A percentile compares a stretch with the other conserved stretches of the same genome.
phyloP scores from a whole-genome alignment of 2,113 vertebrate species.

The Delphinus delphis region DNA sequence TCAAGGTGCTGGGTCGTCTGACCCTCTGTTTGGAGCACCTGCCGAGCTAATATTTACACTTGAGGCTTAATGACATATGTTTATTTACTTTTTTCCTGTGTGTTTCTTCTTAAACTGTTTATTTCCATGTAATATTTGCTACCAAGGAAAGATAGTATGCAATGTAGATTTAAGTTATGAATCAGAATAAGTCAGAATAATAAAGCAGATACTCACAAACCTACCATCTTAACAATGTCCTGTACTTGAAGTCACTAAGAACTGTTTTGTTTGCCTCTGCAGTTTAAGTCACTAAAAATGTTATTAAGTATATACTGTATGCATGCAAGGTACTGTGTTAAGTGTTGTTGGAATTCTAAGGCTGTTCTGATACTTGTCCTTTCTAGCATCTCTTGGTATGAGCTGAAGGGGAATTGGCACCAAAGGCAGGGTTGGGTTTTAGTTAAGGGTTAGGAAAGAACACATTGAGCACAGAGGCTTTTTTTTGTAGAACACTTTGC shows the following conservation, averaged over 20 bases:
- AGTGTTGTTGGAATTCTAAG: neutral
- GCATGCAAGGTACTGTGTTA: rapidly evolving
- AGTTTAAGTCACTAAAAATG: neutral
- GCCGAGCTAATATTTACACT: neutral
- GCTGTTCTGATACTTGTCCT: neutral
- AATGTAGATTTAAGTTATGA: neutral
- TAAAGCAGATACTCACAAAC: neutral
- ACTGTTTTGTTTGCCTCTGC: neutral
- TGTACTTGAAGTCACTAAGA: neutral
- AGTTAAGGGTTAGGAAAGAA: neutral
- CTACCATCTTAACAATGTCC: neutral
- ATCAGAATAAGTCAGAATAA: neutral
- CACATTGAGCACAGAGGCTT: neutral
- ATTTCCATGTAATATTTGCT: neutral
- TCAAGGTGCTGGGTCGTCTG: rapidly evolving
- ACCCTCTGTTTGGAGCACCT: neutral
- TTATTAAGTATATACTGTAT: neutral
- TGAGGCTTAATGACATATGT: neutral
- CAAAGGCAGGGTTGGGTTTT: neutral
- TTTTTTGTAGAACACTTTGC: neutral
- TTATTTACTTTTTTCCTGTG: neutral
- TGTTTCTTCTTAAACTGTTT: neutral
- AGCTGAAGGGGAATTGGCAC: neutral
- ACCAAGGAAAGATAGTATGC: neutral
- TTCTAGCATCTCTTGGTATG: neutral